Evolutionary conservation across 2,888 invertebrate species (phyloP), one percentile per base, ranked within the genome.

Genomic region (Rhagophthalmus giganteus): DNA sequence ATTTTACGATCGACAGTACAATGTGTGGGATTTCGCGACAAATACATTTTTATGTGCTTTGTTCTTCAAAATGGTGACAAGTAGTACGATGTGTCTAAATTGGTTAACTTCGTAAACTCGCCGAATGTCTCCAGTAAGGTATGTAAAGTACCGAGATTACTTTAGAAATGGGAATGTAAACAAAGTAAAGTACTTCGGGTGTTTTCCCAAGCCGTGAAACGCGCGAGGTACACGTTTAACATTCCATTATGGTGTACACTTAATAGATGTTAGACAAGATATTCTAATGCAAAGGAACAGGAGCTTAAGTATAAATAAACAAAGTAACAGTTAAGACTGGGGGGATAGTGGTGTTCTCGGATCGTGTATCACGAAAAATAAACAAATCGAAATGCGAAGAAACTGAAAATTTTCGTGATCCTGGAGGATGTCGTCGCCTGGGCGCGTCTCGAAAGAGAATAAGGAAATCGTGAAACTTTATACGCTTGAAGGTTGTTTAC

Each of bases 241-340:
- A 48, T 48, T 48, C 48, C 48, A 40, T 16, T 34, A 40, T 28
- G 12, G 38, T 26, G 33, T 28, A 28, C 40, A 40, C 40, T 39
- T 48, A 39, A 40, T 40, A 40, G 48, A 48, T 40, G 34, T 40
- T 31, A 39, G 40, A 48, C 40, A 33, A 48, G 48, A 39, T 27
- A 48, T 48, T 34, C 37, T 40, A 48, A 40, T 34, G 33, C 31
- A 40, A 35, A 32, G 33, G 24, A 38, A 40, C 33, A 27, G 44
- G 16, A 44, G 34, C 31, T 32, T 32, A 31, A 46, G 30, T 38
- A 26, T 38, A 46, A 46, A 46, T 38, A 46, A 38, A 46, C 38
- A 46, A 35, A 34, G 34, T 9, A 15, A 27, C 38, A 38, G 26
- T 38, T 38, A 15, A 13, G 37, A 25, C 7, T 20, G 7, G 7